Evolutionary conservation across 2,797 vertebrate species (phyloP), one percentile per base, ranked within the genome.

Genomic region (Microcaecilia unicolor): DNA sequence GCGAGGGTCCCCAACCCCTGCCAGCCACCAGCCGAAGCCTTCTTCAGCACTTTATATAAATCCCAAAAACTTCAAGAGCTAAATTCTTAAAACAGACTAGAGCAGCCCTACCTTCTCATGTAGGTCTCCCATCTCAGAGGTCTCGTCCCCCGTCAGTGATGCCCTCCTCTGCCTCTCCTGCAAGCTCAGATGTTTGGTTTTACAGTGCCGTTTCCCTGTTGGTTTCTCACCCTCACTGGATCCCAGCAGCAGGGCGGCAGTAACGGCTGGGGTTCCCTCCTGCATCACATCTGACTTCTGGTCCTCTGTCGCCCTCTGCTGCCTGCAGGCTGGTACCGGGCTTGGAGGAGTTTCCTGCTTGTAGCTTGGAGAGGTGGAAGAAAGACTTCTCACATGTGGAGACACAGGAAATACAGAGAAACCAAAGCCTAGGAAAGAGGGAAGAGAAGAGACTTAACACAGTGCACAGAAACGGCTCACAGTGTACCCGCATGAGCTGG

Each of bases 141-240:
- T 70, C 78, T 92, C 81, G 70, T 90, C 79, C 14, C 73, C 71
- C 8, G 67, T 52, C 59, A 83, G 62, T 7, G 64, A 37, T 58
- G 78, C 72, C 74, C 85, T 68, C 76, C 84, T 77, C 44, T 64
- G 75, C 31, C 66, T 64, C 67, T 95, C 94, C 66, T 85, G 83
- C 61, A 86, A 85, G 61, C 89, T 79, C 61, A 95, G 85, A 78
- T 98, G 94, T 71, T 98, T 98, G 84, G 94, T 98, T 83, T 98
- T 98, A 81, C 91, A 98, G 68, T 91, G 91, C 56, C 93, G 86
- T 82, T 98, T 98, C 85, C 94, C 94, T 74, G 95, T 91, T 78
- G 94, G 94, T 67, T 98, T 98, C 83, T 97, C 93, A 11, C 80
- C 71, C 67, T 94, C 92, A 34, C 81, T 77, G 67, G 93, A 88